These are phyloP conservation scores for Enteromius paludinosus DNA, from an alignment of 2,797 vertebrate genomes.

Conservation along the genomic window DNA sequence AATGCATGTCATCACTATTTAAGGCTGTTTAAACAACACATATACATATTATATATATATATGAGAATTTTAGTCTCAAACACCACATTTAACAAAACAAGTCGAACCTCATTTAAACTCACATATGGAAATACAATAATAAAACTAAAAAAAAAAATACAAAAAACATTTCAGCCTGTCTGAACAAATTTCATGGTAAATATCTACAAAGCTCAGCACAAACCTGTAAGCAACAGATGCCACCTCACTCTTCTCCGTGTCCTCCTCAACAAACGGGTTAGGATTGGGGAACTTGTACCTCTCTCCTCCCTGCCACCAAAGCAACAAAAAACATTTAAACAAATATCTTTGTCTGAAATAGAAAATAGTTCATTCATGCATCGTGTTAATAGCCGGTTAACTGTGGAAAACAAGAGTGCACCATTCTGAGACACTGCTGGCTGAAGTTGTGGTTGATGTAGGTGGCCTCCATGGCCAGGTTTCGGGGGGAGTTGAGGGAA, in stretches of 20 bases:
- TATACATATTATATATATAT: not conserved
- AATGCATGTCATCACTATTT: not conserved
- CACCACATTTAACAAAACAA: not conserved
- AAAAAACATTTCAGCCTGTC: too few species aligned
- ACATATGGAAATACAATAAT: not conserved
- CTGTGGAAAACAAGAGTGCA: constrained; percentile 61
- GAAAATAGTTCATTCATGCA: not conserved
- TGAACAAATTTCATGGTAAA: too few species aligned
- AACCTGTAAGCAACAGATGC: constrained; percentile 97
- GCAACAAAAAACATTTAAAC: not conserved
- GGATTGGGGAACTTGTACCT: constrained; percentile 91
- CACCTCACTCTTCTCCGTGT: constrained; percentile 96
- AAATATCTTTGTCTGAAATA: not conserved
- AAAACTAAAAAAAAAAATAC: not conserved
- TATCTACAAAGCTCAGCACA: constrained; percentile 22
- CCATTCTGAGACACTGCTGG: constrained; percentile 96
- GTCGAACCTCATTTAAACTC: not conserved
- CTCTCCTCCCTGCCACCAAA: constrained; percentile 84
- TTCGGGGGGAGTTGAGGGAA: constrained; percentile 96
- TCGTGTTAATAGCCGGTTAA: not conserved
- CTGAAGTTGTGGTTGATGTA: constrained; percentile 99
- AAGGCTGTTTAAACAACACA: not conserved
- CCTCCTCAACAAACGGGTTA: constrained; percentile 97
- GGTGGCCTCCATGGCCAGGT: constrained; percentile 98
- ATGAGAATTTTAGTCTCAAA: not conserved